Conservation (phyloP, 2,113 vertebrate genomes). For the Capricornis sumatraensis region DNA sequence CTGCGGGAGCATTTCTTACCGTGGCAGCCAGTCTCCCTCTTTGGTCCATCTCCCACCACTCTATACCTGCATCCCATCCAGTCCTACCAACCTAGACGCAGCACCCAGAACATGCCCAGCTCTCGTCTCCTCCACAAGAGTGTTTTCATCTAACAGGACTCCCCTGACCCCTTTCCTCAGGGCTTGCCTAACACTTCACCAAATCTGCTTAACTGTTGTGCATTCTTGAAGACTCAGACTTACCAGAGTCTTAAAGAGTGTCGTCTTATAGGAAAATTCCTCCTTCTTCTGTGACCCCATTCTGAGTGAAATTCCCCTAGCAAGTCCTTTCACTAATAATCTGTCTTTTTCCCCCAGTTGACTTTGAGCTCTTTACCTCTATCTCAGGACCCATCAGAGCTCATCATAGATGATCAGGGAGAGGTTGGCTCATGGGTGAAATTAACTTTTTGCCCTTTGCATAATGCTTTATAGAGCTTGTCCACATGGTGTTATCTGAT, state of each 20-base stretch:
- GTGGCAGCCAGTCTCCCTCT: neutral
- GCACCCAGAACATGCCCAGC: neutral
- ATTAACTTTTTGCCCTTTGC: neutral
- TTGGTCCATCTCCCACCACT: neutral
- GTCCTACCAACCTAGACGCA: neutral
- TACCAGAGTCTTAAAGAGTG: neutral
- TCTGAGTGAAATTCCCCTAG: neutral
- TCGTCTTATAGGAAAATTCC: neutral
- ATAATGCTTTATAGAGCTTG: neutral
- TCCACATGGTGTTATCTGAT: neutral
- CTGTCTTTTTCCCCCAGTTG: neutral
- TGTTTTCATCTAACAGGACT: neutral
- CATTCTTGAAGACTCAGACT: neutral
- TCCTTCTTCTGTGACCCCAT: neutral
- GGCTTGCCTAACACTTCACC: neutral
- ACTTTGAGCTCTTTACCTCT: neutral
- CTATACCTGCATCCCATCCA: neutral
- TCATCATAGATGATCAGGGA: neutral
- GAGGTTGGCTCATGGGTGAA: neutral
- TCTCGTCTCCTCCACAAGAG: neutral
- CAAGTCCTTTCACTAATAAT: neutral
- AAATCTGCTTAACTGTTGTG: neutral
- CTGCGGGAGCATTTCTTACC: neutral
- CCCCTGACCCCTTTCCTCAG: neutral
- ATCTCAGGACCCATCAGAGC: neutral